These are phyloP conservation scores for Coracopsis vasa DNA, from an alignment of 2,113 vertebrate genomes.

Conservation along the genomic window DNA sequence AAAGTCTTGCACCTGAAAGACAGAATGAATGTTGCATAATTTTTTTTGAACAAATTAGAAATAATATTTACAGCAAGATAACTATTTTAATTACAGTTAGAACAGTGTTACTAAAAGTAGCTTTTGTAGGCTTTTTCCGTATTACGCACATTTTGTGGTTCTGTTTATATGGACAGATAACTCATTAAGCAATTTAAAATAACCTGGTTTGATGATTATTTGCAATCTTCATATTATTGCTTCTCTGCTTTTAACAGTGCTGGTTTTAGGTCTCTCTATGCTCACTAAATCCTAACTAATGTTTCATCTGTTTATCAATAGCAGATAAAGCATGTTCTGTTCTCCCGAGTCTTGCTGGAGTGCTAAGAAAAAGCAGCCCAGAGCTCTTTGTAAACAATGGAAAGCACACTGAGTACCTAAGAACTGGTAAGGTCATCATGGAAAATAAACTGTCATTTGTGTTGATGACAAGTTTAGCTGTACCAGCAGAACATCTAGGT, in stretches of 20 bases:
- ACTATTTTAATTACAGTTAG: neutral
- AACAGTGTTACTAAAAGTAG: neutral
- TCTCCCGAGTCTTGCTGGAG: neutral
- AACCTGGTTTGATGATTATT: neutral
- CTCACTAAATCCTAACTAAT: neutral
- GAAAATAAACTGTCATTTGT: conserved; percentile 9
- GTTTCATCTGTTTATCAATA: neutral
- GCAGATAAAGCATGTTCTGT: conserved; percentile 44
- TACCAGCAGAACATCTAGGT: neutral
- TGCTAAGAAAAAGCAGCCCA: neutral
- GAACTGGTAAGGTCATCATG: neutral
- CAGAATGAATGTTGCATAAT: neutral
- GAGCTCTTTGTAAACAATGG: neutral
- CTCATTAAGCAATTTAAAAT: neutral
- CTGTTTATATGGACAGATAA: neutral
- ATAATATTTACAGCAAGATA: neutral
- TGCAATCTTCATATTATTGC: neutral
- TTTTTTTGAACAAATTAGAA: neutral
- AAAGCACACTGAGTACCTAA: conserved; percentile 24
- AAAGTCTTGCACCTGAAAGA: neutral
- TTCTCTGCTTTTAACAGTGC: neutral
- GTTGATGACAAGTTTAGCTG: neutral
- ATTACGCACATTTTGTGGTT: neutral
- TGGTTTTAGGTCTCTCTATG: neutral
- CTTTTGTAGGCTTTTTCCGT: neutral